Base-by-base conservation (phyloP, 2,797 vertebrate genomes). In the Takifugu rubripes region DNA sequence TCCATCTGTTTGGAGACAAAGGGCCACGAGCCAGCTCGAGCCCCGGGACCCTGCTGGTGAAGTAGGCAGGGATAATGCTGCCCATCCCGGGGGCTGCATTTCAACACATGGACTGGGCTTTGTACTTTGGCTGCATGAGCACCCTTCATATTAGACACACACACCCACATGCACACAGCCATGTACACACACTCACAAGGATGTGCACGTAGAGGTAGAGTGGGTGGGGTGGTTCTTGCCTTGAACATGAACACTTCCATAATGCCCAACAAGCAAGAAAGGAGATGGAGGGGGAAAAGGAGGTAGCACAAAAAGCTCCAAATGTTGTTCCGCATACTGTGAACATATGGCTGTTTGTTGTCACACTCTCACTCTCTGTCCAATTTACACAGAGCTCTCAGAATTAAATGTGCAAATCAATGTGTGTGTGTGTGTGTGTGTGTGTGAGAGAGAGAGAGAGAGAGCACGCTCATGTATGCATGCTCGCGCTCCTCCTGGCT, bases 1-100 rank as follows among this genome's bases (percentile, higher is more conserved):
- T 92, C 91, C 91, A 91, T 92, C 90, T 92, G 91, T 92, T 90
- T 90, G 83, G 82, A 91, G 89, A 92, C 91, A 92, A 92, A 92
- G 90, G 89, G 88, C 89, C 87, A 84, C 72, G 88, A 90, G 90
- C 89, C 89, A 89, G 87, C 89, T 83, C 84, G 54, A 89, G 88
- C 86, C 84, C 78, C 78, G 84, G 88, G 89, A 88, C 90, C 90
- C 91, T 91, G 91, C 91, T 92, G 91, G 91, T 92, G 91, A 92
- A 92, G 91, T 89, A 88, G 87, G 85, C 88, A 89, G 81, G 87
- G 86, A 92, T 92, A 92, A 92, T 92, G 72, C 84, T 75, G 82
- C 79, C 89, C 88, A 90, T 92, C 88, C 88, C 87, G 73, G 74
- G 88, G 89, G 89, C 90, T 86, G 89, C 91, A 92, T 92, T 91